These are phyloP conservation scores for Tiliacea aurago DNA, from an alignment of 2,888 invertebrate species.

Conservation along the genomic window DNA sequence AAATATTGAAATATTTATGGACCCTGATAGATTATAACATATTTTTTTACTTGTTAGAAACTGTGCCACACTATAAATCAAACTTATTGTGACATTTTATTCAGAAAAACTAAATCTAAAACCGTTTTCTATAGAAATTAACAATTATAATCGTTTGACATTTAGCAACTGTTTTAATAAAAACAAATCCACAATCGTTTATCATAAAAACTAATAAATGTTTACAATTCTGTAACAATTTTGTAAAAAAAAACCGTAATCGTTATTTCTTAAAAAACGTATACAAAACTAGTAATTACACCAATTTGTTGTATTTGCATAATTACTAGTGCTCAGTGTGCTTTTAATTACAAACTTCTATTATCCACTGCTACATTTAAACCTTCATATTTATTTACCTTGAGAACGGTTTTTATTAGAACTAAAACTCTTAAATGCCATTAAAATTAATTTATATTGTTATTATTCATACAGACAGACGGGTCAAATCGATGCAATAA, in stretches of 20 bases:
- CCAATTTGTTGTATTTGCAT: constrained; percentile 65
- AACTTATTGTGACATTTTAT: constrained; percentile 50
- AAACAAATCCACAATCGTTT: constrained; percentile 47
- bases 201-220: constrained; percentile 43
- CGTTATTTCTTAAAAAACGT: constrained; percentile 30
- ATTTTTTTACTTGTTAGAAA: constrained; percentile 29
- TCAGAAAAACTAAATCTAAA: constrained; percentile 17
- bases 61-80: constrained; percentile 51
- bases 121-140: constrained; percentile 35
- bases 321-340: constrained; percentile 59
- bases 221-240: constrained; percentile 48
- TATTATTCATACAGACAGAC: constrained; percentile 53
- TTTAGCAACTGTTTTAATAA: constrained; percentile 45
- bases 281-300: constrained; percentile 57
- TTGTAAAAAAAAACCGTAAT: constrained; percentile 44
- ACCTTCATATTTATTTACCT: constrained; percentile 62
- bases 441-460: constrained; percentile 62
- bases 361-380: constrained; percentile 54
- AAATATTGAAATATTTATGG: constrained; percentile 44
- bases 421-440: constrained; percentile 45
- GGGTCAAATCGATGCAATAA: constrained; percentile 53
- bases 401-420: constrained; percentile 47
- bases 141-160: constrained; percentile 45
- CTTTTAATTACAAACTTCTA: constrained; percentile 54
- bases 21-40: constrained; percentile 34